Evolutionary conservation across 2,888 invertebrate species (phyloP), one percentile per base, ranked within the genome.

Genomic region (Andrena trimmerana): DNA sequence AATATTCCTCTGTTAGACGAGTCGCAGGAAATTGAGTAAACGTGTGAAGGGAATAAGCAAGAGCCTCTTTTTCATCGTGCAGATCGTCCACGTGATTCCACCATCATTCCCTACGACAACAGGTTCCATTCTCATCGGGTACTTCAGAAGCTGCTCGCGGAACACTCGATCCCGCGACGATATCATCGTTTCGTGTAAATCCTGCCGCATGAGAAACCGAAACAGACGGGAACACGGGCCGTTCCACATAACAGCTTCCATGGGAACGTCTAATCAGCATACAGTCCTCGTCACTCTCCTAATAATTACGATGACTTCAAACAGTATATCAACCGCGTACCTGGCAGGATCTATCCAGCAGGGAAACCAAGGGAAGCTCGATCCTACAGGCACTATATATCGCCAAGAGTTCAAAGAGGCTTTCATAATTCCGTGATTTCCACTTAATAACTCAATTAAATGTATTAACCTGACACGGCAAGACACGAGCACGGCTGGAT

Each of bases 261-360:
- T 86, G 86, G 72, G 79, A 86, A 86, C 72, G 27, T 36, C 70
- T 81, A 86, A 84, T 86, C 84, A 79, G 66, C 74, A 57, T 83
- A 70, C 60, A 72, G 74, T 71, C 62, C 69, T 63, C 81, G 76
- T 76, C 71, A 74, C 59, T 73, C 60, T 10, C 10, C 50, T 29
- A 70, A 65, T 80, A 78, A 78, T 74, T 71, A 48, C 36, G 63
- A 27, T 48, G 57, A 72, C 62, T 67, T 65, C 50, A 67, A 63
- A 59, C 29, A 33, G 50, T 60, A 54, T 33, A 68, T 50, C 57
- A 52, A 8, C 54, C n/a, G 27, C 42, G 42, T 42, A 42, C 10
- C 57, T 13, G 59, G 69, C 20, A n/a, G 50, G 48, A 67, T 42
- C 59, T 4, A 57, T 48, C 31, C 20, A 27, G 7, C 1, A 6